Conservation (phyloP, 2,888 invertebrate genomes). For the Lypha dubia region DNA sequence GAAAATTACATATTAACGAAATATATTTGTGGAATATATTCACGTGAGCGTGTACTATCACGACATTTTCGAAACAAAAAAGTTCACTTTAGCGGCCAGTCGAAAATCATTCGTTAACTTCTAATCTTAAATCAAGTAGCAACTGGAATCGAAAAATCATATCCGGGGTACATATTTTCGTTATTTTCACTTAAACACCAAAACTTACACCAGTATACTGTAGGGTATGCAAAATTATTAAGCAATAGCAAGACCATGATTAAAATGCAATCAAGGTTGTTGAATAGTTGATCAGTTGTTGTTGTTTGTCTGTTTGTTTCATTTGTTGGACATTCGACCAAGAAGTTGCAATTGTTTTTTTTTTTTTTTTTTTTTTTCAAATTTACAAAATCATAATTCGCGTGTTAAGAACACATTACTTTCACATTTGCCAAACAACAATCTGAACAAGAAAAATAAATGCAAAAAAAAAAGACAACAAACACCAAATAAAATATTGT, state of each 20-base stretch:
- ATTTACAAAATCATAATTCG: conserved; percentile 81
- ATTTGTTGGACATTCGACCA: conserved; percentile 42
- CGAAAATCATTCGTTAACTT: no score
- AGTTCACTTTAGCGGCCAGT: no score
- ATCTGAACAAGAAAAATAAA: conserved; percentile 47
- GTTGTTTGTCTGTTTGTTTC: conserved; percentile 15
- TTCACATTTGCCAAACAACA: conserved; percentile 78
- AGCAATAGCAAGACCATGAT: conserved; percentile 65
- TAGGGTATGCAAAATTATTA: conserved; percentile 47
- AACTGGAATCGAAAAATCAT: no score
- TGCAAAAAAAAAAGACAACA: background rate
- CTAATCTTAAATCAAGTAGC: no score
- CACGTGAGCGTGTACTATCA: no score
- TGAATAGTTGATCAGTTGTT: conserved; percentile 51
- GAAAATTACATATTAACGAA: no score
- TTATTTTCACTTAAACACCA: background rate
- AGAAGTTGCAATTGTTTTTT: conserved; percentile 27
- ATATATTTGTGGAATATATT: no score
- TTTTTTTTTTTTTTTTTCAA: conserved; percentile 9
- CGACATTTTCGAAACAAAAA: no score
- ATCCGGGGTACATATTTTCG: no score
- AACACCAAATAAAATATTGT: conserved; percentile 20
- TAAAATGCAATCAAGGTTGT: conserved; percentile 72
- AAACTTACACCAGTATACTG: background rate
- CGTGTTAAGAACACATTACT: conserved; percentile 81